Evolutionary conservation across 2,888 invertebrate genomes (phyloP), one percentile per base, ranked within the genome.

Genomic region (Melanophora roralis): DNA sequence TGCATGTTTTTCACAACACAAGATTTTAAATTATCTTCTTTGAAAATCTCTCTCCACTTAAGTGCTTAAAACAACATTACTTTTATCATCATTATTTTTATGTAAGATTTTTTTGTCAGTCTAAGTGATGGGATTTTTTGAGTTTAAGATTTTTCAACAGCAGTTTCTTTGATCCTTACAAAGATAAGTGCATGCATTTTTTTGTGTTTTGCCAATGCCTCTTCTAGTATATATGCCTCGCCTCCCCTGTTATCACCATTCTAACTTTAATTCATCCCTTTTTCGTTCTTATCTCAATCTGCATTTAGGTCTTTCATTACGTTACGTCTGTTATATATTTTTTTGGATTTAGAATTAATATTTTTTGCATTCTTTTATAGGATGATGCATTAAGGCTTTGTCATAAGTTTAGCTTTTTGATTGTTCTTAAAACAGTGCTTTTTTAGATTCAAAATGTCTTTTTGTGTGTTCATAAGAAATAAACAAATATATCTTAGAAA

Each of bases 11-110:
- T 43, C 34, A 65, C 64, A 57, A 68, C 47, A 64, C 68, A 53
- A 57, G 57, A 51, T 80, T 68, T 76, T 49, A 11, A 45, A 68
- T 67, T 72, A 76, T 80, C 79, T 72, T 12, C 36, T 60, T 62
- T 57, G 14, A 4, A 68, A 76, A 80, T n/a, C 67, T 76, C 76
- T 76, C 32, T 64, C 27, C 78, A 60, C 60, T 81, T 78, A 74
- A 74, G 77, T 74, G 71, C 77, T 77, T 69, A 65, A 74, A 73
- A 78, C 51, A 78, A 71, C 60, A 60, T 74, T 71, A 77, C 74
- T 71, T 81, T 47, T 72, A 76, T 76, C 74, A 51, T 60, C 43
- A 60, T 60, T 23, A 45, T 21, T 60, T 23, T 21, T 36, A n/a
- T 43, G n/a, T 40, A 12, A 21, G 3, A n/a, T 27, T 62, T 49